A percentile compares a stretch with the other conserved stretches of the same genome.
These are phyloP conservation scores for Hirtodrosophila trivittata DNA, from an alignment of 2,888 invertebrate genomes.

Conservation along the genomic window DNA sequence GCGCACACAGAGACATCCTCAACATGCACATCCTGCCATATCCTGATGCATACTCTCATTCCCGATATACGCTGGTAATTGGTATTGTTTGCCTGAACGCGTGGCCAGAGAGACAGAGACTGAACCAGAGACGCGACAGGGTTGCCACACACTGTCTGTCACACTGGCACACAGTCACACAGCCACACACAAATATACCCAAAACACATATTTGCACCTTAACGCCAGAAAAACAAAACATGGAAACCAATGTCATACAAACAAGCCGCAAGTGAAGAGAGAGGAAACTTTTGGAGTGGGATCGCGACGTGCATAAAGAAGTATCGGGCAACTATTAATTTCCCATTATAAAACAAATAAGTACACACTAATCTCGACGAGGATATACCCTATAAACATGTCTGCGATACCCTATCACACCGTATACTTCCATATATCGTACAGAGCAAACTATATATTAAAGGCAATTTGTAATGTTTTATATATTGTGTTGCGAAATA, in stretches of 20 bases:
- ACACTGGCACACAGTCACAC: slow-evolving; percentile 10
- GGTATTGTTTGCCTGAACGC: slow-evolving; percentile 73
- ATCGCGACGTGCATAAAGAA: slow-evolving; percentile 45
- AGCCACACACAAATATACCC: slow-evolving; percentile 1
- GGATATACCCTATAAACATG: slow-evolving; percentile 16
- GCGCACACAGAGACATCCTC: slow-evolving; percentile 26
- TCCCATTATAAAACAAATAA: slow-evolving; percentile 51
- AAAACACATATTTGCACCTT: slow-evolving; percentile 50
- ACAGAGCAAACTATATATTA: no score
- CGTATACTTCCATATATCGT: no score
- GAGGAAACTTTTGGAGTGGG: not conserved
- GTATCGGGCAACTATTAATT: slow-evolving; percentile 68
- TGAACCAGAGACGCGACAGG: slow-evolving; percentile 14
- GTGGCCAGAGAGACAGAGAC: slow-evolving; percentile 41
- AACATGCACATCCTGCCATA: slow-evolving; percentile 47
- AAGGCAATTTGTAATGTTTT: no score
- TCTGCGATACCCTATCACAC: no score
- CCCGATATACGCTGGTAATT: slow-evolving; percentile 69
- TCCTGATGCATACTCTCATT: slow-evolving; percentile 49
- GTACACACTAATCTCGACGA: not conserved
- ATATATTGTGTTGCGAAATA: no score
- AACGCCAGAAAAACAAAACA: slow-evolving; percentile 33
- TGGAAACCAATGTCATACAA: slow-evolving; percentile 50
- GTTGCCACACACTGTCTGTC: slow-evolving; percentile 26
- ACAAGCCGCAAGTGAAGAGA: slow-evolving; percentile 30